These are phyloP conservation scores for Pyrgilauda ruficollis DNA, from an alignment of 2,113 vertebrate species.

Conservation along the genomic window DNA sequence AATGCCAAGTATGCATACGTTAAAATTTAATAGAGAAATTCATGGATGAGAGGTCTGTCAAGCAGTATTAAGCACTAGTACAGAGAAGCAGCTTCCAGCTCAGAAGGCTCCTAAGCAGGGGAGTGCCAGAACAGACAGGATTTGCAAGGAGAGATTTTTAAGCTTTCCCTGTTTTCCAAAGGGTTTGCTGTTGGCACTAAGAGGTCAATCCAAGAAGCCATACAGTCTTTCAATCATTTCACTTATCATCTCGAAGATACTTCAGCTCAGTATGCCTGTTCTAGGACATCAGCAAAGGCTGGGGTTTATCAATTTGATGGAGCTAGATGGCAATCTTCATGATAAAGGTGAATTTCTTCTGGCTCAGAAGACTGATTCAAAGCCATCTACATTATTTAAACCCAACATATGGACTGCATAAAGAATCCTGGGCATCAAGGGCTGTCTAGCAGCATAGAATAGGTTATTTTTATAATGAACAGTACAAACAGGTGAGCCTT, in stretches of 20 bases:
- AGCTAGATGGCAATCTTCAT: background rate
- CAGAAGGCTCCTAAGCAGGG: background rate
- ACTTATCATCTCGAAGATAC: background rate
- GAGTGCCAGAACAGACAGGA: background rate
- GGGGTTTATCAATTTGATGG: background rate
- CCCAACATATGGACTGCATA: background rate
- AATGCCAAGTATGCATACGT: background rate
- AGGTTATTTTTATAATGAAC: background rate
- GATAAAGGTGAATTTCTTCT: background rate
- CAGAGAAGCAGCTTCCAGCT: background rate
- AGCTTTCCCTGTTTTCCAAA: background rate
- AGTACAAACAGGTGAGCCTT: background rate
- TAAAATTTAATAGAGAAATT: conserved; percentile 41
- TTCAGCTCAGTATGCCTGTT: background rate
- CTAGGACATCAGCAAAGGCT: background rate
- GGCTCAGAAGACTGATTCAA: background rate
- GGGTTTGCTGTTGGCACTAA: background rate
- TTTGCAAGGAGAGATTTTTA: background rate
- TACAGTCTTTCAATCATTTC: background rate
- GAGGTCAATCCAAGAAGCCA: background rate
- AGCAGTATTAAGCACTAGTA: background rate
- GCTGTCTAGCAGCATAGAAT: background rate
- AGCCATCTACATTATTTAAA: conserved; percentile 33
- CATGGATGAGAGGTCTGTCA: conserved; percentile 18
- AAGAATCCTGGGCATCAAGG: background rate